Conservation (phyloP, 1,140 invertebrate genomes). For the Octopus bimaculoides region DNA sequence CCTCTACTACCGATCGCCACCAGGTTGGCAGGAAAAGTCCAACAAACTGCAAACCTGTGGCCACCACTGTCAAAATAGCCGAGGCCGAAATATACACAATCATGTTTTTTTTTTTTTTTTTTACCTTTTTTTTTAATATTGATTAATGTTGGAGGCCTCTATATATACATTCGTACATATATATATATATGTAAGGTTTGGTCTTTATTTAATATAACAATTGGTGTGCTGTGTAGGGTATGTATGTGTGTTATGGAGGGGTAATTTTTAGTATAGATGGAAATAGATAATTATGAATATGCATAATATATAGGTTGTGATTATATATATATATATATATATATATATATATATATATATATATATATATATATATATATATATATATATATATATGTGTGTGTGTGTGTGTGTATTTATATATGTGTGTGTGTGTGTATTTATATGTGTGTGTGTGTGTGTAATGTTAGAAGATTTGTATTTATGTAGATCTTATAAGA, state of each 20-base stretch:
- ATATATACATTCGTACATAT: too few relatives aligned
- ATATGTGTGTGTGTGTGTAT: neutral
- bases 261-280: too few relatives aligned
- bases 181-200: too few relatives aligned
- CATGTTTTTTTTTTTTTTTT: neutral
- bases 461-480: too few relatives aligned
- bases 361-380: neutral
- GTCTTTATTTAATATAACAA: too few relatives aligned
- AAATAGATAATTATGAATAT: neutral
- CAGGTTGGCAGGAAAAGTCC: constrained; percentile 1
- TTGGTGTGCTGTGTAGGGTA: too few relatives aligned
- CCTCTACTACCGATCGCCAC: neutral
- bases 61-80: neutral
- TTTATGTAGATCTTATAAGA: too few relatives aligned
- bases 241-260: too few relatives aligned
- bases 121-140: too few relatives aligned
- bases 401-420: neutral
- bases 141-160: too few relatives aligned
- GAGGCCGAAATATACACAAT: neutral
- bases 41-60: constrained; percentile 5
- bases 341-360: neutral
- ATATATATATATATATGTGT: neutral
- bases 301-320: neutral
- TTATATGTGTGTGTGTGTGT: too few relatives aligned
- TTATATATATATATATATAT: neutral